Evolutionary conservation across 1,140 invertebrate genomes (phyloP).

Genomic region (Drosophila willistoni): DNA sequence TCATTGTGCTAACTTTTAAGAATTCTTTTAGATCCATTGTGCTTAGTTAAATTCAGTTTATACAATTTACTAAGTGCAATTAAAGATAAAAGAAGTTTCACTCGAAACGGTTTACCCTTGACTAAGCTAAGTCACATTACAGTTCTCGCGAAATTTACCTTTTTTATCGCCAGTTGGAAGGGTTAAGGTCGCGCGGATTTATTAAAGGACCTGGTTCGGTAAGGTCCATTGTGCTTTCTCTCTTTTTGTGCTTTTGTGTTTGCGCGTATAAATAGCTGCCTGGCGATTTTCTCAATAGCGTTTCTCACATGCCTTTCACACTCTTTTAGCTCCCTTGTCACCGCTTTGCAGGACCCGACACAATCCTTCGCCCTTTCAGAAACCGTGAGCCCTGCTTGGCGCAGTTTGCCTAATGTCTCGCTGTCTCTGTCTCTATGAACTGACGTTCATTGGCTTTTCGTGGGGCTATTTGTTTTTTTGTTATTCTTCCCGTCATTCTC

Average conservation of each 20-base stretch:
- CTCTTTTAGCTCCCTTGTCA: background rate
- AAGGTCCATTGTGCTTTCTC: background rate
- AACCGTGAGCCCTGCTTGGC: constrained; percentile 14
- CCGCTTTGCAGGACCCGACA: constrained; percentile 14
- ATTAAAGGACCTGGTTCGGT: constrained; percentile 21
- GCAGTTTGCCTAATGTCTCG: constrained; percentile 17
- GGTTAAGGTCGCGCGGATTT: constrained; percentile 46
- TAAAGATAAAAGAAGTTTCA: constrained; percentile 21
- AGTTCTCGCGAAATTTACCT: constrained; percentile 39
- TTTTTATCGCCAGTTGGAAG: constrained; percentile 12
- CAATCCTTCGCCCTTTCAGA: background rate
- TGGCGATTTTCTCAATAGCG: constrained; percentile 41
- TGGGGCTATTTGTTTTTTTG: constrained; percentile 71
- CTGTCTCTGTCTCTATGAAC: constrained; percentile 26
- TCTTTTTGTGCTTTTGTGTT: constrained; percentile 15
- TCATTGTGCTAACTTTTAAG: background rate
- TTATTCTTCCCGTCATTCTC: constrained; percentile 69
- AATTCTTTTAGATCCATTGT: background rate
- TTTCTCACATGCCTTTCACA: constrained; percentile 39
- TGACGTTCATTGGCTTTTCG: constrained; percentile 72
- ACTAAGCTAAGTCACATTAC: background rate
- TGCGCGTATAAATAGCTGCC: constrained; percentile 45
- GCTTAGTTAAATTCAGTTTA: background rate
- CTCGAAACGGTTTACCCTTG: constrained; percentile 36
- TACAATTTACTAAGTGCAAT: constrained; percentile 24